Evolutionary conservation across 2,888 invertebrate genomes (phyloP).

Genomic region (Polylopha cassiicola): DNA sequence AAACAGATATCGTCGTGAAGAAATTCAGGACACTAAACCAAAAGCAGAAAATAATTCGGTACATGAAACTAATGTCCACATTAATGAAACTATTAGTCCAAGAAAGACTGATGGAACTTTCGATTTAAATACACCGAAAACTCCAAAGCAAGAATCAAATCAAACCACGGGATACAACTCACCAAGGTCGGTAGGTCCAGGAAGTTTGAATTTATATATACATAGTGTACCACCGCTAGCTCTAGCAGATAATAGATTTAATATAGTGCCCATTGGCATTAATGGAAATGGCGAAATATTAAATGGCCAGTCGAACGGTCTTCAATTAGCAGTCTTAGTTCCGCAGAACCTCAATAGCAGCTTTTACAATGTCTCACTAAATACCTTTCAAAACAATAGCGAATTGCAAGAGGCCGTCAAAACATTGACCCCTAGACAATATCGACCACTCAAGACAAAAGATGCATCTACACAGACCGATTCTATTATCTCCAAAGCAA

Average conservation of each 20-base stretch:
- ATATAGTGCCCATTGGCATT: conserved; percentile 65
- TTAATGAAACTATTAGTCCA: conserved; percentile 47
- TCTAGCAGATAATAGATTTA: conserved; percentile 62
- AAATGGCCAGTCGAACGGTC: conserved; percentile 63
- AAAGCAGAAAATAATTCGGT: conserved; percentile 36
- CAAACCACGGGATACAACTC: conserved; percentile 65
- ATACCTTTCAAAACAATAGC: conserved; percentile 52
- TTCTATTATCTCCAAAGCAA: conserved; percentile 39
- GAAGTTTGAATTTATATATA: conserved; percentile 63
- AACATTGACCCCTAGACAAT: conserved; percentile 67
- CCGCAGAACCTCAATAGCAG: conserved; percentile 68
- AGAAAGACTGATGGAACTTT: conserved; percentile 64
- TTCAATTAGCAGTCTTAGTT: conserved; percentile 79
- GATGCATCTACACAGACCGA: conserved; percentile 85
- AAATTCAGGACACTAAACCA: conserved; percentile 31
- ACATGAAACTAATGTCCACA: conserved; percentile 32
- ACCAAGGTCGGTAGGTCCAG: conserved; percentile 59
- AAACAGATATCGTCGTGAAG: conserved; percentile 8
- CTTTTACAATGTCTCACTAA: conserved; percentile 64
- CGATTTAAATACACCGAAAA: conserved; percentile 61
- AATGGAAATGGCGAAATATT: conserved; percentile 57
- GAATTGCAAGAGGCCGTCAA: conserved; percentile 53
- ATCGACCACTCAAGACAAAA: conserved; percentile 67
- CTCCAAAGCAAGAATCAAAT: conserved; percentile 60
- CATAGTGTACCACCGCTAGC: conserved; percentile 65